Evolutionary conservation across 2,113 vertebrate genomes (phyloP).

Genomic region (Nestor notabilis): DNA sequence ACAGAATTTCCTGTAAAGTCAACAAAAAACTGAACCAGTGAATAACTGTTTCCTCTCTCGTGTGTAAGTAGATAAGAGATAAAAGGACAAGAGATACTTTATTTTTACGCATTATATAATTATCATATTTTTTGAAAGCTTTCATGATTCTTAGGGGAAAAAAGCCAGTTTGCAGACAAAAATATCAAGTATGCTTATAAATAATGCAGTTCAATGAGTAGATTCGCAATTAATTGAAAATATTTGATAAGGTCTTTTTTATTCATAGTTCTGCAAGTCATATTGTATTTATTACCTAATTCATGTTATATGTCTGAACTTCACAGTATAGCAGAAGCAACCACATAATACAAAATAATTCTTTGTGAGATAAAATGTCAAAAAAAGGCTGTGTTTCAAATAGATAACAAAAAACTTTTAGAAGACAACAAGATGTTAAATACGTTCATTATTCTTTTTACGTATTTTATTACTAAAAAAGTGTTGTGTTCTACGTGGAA

Average conservation of each 20-base stretch:
- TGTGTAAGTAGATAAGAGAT: neutral
- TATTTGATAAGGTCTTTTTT: neutral
- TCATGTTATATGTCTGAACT: neutral
- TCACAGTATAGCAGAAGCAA: neutral
- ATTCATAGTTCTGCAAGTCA: neutral
- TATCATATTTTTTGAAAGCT: neutral
- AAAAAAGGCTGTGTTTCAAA: neutral
- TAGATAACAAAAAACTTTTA: neutral
- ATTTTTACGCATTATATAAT: neutral
- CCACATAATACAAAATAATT: neutral
- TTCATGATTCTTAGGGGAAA: neutral
- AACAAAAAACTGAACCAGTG: neutral
- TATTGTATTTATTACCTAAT: neutral
- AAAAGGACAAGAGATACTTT: neutral
- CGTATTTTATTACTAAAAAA: neutral
- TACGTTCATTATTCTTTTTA: neutral
- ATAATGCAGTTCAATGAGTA: neutral
- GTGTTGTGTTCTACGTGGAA: neutral
- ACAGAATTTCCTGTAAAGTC: neutral
- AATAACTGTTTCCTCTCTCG: neutral
- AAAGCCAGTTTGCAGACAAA: neutral
- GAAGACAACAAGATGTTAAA: neutral
- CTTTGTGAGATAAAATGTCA: neutral
- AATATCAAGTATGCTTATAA: neutral
- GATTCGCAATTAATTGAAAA: neutral